These are phyloP conservation scores for Netelia fuscicornis DNA, from an alignment of 2,888 invertebrate species.

Conservation along the genomic window DNA sequence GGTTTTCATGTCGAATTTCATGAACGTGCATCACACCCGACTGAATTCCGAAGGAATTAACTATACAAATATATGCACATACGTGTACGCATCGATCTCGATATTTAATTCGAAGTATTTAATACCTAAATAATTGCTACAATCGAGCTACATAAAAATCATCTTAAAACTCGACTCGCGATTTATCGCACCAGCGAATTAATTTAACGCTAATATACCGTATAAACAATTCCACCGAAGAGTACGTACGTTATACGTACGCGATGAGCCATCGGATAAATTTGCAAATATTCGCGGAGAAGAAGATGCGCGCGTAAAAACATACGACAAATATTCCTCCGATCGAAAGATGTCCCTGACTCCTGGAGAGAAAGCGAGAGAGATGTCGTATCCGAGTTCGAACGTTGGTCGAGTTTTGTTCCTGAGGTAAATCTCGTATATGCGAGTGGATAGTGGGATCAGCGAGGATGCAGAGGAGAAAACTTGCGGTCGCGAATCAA, in stretches of 20 bases:
- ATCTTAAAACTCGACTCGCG: conserved; percentile 30
- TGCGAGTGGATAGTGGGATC: background rate
- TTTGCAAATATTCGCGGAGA: conserved; percentile 31
- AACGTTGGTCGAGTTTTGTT: conserved; percentile 65
- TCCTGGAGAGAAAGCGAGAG: background rate
- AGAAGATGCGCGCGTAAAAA: background rate
- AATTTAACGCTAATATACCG: background rate
- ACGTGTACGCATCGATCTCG: background rate
- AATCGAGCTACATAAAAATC: conserved; percentile 46
- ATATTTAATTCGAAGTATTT: conserved; percentile 49
- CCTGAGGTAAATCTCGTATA: conserved; percentile 34
- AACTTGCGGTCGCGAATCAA: conserved; percentile 57
- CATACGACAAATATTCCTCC: conserved; percentile 58
- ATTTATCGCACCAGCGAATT: conserved; percentile 32
- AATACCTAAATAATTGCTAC: conserved; percentile 35
- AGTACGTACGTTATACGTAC: background rate
- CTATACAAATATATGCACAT: background rate
- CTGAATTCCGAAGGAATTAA: conserved; percentile 61
- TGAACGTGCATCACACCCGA: conserved; percentile 63
- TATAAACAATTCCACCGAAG: conserved; percentile 4
- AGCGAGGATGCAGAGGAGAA: background rate
- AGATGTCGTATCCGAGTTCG: conserved; percentile 32
- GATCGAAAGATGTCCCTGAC: conserved; percentile 64
- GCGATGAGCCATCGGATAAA: background rate
- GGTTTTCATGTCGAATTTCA: conserved; percentile 41